Percentiles rank a stretch among this genome's conserved stretches.
These are phyloP conservation scores for Oncorhynchus clarkii DNA, from an alignment of 2,113 vertebrate genomes.

Conservation along the genomic window DNA sequence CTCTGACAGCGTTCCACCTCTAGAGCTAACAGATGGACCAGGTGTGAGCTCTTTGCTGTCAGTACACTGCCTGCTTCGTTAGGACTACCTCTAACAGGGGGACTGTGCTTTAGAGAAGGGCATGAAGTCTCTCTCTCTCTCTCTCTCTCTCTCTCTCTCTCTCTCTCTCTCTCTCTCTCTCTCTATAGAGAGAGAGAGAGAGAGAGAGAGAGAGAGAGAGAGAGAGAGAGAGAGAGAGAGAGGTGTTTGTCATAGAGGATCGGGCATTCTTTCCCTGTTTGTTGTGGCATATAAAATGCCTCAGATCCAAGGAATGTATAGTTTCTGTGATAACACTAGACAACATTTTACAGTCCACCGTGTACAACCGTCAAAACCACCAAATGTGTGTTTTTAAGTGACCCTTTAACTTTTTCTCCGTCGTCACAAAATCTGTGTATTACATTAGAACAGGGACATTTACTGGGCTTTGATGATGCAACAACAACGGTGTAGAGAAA, in stretches of 20 bases:
- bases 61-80: constrained; percentile 54
- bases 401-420: constrained; percentile 34
- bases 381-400: constrained; percentile 51
- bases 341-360: constrained; percentile 41
- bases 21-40: constrained; percentile 67
- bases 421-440: not conserved
- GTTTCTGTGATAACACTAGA: constrained; percentile 42
- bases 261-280: constrained; percentile 46
- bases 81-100: constrained; percentile 43
- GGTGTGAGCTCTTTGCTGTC: constrained; percentile 46
- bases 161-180: too few relatives aligned
- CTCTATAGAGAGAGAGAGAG: constrained; percentile 25
- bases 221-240: constrained; percentile 31
- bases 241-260: constrained; percentile 42
- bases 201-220: constrained; percentile 31
- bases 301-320: constrained; percentile 60
- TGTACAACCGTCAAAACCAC: constrained; percentile 47
- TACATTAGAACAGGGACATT: constrained; percentile 34
- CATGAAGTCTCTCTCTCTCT: too few relatives aligned
- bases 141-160: too few relatives aligned
- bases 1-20: constrained; percentile 54
- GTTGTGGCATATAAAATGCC: constrained; percentile 52
- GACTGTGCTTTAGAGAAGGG: constrained; percentile 43
- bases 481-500: constrained; percentile 29
- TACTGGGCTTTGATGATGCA: constrained; percentile 41